Conservation (phyloP, 2,888 invertebrate genomes). For the Melieria crassipennis region DNA sequence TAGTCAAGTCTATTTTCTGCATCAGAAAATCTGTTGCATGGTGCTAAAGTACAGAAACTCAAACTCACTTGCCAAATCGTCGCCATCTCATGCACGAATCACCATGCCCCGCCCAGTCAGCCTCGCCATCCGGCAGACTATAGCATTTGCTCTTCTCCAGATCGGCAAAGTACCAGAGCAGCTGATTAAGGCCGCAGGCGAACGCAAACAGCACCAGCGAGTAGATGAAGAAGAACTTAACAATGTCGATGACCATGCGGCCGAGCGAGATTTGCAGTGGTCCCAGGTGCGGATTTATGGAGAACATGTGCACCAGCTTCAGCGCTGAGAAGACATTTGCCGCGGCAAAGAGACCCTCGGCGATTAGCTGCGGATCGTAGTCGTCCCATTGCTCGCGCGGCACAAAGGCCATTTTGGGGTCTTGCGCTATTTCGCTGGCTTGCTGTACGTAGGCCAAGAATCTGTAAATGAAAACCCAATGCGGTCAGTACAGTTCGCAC, state of each 20-base stretch:
- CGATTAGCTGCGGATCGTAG: conserved; percentile 92
- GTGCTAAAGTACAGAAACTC: not conserved
- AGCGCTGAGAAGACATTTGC: conserved; percentile 94
- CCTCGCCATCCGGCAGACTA: conserved; percentile 73
- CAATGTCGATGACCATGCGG: conserved; percentile 88
- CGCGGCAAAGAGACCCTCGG: conserved; percentile 92
- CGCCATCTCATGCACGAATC: conserved; percentile 89
- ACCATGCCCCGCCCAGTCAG: conserved; percentile 80
- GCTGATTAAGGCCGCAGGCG: conserved; percentile 91
- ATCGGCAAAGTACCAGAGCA: conserved; percentile 94
- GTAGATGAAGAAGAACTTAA: conserved; percentile 93
- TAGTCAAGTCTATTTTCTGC: no score
- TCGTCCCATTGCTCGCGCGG: conserved; percentile 90
- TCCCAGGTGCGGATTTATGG: conserved; percentile 91
- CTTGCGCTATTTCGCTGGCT: conserved; percentile 72
- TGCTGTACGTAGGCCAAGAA: conserved; percentile 81
- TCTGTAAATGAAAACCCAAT: conserved; percentile 53
- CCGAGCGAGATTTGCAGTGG: conserved; percentile 93
- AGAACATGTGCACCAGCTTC: conserved; percentile 91
- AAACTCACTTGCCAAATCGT: conserved; percentile 82
- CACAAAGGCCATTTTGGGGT: conserved; percentile 77
- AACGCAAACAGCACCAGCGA: conserved; percentile 89
- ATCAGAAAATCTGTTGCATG: no score
- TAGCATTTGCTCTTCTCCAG: conserved; percentile 84
- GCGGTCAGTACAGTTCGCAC: not conserved